Conservation (phyloP, 2,797 vertebrate genomes). For the Buphagus erythrorhynchus region DNA sequence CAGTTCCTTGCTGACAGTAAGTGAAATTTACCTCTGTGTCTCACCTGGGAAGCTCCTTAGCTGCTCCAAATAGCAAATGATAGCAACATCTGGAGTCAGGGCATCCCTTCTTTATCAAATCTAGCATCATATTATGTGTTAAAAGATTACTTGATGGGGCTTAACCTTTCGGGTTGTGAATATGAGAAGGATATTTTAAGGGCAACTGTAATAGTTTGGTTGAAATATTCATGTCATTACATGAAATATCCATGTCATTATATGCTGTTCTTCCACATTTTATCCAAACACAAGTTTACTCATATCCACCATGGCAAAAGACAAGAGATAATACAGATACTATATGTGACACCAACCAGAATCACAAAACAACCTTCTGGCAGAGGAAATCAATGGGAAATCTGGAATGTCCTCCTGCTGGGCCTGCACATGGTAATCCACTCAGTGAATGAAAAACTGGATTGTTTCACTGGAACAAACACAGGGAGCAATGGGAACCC, state of each 20-base stretch:
- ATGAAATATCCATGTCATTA: background rate
- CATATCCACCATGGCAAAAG: background rate
- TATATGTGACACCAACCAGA: slow-evolving; percentile 73
- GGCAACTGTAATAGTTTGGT: background rate
- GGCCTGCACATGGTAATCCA: slow-evolving; percentile 88
- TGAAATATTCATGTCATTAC: background rate
- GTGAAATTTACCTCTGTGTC: background rate
- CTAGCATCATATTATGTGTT: background rate
- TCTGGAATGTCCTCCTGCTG: slow-evolving; percentile 91
- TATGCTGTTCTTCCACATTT: background rate
- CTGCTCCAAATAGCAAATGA: background rate
- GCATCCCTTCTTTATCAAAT: background rate
- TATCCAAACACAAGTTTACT: background rate
- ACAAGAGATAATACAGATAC: slow-evolving; percentile 30
- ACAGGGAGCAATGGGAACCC: slow-evolving; percentile 57
- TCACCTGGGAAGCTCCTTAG: background rate
- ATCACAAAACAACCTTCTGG: slow-evolving; percentile 78
- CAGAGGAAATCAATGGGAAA: slow-evolving; percentile 84
- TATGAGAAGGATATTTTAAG: background rate
- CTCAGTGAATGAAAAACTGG: slow-evolving; percentile 79
- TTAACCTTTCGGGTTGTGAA: background rate
- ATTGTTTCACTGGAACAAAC: slow-evolving; percentile 70
- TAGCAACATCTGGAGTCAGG: background rate
- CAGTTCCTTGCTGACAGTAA: background rate
- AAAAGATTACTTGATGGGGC: background rate